Evolutionary conservation across 1,140 invertebrate genomes (phyloP).

Genomic region (Bilobella aurantiaca): DNA sequence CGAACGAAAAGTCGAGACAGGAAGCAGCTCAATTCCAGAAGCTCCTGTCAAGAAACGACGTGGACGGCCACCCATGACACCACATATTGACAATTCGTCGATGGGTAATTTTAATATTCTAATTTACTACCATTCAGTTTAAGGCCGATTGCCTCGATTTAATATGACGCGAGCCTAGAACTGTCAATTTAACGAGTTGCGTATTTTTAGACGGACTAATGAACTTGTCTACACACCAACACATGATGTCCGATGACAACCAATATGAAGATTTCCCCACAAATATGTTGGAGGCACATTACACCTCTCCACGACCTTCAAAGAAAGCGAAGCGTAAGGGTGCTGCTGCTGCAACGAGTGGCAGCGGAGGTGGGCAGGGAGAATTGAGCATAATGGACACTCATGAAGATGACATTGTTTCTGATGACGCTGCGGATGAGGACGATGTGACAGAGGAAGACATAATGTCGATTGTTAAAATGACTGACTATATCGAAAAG

Average conservation of each 20-base stretch:
- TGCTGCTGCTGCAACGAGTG: neutral
- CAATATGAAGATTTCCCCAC: slow-evolving; percentile 31
- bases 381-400: slow-evolving; percentile 18
- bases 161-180: too few relatives aligned
- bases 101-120: neutral
- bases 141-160: too few relatives aligned
- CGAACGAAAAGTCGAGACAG: slow-evolving; percentile 27
- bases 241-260: slow-evolving; percentile 10
- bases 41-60: slow-evolving; percentile 27
- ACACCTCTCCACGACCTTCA: slow-evolving; percentile 27
- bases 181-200: too few relatives aligned
- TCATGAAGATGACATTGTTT: slow-evolving; percentile 28
- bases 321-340: slow-evolving; percentile 24
- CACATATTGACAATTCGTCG: neutral
- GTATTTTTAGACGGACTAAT: neutral
- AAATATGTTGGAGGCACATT: slow-evolving; percentile 31
- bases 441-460: slow-evolving; percentile 45
- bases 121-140: slow-evolving; percentile 1
- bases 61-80: slow-evolving; percentile 27
- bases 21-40: slow-evolving; percentile 25
- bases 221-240: neutral
- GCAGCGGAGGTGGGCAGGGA: slow-evolving; percentile 7
- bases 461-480: slow-evolving; percentile 56
- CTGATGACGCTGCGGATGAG: slow-evolving; percentile 19
- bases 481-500: slow-evolving; percentile 68